Evolutionary conservation across 2,888 invertebrate genomes (phyloP).

Genomic region (Leptinotarsa rubiginosa): DNA sequence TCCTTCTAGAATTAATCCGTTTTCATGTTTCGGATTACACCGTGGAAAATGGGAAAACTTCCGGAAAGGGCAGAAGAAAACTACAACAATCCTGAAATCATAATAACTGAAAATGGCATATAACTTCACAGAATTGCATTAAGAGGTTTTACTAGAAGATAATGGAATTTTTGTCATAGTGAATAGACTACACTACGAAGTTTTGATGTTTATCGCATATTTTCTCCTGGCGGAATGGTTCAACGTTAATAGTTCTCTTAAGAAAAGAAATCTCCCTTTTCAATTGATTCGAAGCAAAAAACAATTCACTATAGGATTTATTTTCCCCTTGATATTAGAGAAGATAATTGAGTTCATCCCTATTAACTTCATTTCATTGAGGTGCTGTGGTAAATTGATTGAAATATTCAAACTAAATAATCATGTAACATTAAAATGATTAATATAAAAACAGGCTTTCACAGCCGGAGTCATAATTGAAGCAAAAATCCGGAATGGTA

Average conservation of each 20-base stretch:
- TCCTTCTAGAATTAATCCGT: conserved; percentile 19
- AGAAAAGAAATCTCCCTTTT: neutral
- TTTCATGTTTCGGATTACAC: conserved; percentile 22
- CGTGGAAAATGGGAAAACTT: conserved; percentile 27
- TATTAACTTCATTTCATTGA: no score
- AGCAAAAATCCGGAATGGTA: no score
- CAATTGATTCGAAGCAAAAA: no score
- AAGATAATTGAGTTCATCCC: no score
- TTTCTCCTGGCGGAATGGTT: neutral
- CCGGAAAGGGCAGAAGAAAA: conserved; percentile 9
- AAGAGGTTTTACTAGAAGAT: neutral
- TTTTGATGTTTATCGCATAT: neutral
- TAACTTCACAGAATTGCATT: conserved; percentile 1
- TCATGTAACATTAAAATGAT: no score
- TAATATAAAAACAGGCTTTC: no score
- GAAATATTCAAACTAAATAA: no score
- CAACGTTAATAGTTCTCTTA: neutral
- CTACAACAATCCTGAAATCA: conserved; percentile 20
- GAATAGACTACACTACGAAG: neutral
- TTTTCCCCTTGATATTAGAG: no score
- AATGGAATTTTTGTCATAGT: conserved; percentile 12
- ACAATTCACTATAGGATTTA: no score
- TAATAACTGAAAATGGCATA: conserved; percentile 23
- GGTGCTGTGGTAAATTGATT: no score
- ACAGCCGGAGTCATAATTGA: no score